Base-by-base conservation (phyloP, 2,797 vertebrate genomes). In the Danio aesculapii region DNA sequence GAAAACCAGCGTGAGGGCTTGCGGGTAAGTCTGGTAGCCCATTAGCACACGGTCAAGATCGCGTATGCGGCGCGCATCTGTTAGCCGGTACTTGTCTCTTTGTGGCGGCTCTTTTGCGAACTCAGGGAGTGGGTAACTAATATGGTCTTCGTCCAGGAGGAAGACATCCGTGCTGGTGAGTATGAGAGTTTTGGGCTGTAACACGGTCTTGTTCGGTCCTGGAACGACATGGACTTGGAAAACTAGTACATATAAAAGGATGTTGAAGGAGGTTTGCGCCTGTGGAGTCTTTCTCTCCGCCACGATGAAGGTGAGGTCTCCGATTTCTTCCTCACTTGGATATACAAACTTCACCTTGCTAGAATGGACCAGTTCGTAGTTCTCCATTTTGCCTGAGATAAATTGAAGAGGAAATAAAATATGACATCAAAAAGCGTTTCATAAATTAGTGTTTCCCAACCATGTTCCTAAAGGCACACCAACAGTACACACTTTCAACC, bases 341-440 rank as follows among this genome's bases (percentile, higher is more conserved):
- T 99, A 99, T 81, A 99, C 92, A 82, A 99, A 99, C 88, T 97
- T 98, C 87, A 99, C 98, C 78, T 94, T 95, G 91, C 98, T 98
- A n/a, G 97, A 96, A 88, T 99, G 98, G 84, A 99, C 95, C 88
- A 99, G 92, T 93, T 99, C 98, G 0, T 99, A 99, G 91, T 99
- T 99, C 84, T 98, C 96, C 96, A 99, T 96, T 92, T 97, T 98
- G 66, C 98, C 98, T 98, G 87, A 49, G 19, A 21, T 6, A 49
- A 8, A 49, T 49, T 39, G 13, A 61, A 13, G 17, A 47, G 12
- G 30, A 10, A 41, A 49, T 8, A 2, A 12, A 5, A 5, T 30
- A 30, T 30, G 5, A 49, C 47, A 49, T 49, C 12, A 43, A 43
- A 17, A 12, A 70, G 11, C 1, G 19, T 69, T 39, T 30, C 1